Conservation (phyloP, 2,113 vertebrate species). For the Cyrtonyx montezumae region DNA sequence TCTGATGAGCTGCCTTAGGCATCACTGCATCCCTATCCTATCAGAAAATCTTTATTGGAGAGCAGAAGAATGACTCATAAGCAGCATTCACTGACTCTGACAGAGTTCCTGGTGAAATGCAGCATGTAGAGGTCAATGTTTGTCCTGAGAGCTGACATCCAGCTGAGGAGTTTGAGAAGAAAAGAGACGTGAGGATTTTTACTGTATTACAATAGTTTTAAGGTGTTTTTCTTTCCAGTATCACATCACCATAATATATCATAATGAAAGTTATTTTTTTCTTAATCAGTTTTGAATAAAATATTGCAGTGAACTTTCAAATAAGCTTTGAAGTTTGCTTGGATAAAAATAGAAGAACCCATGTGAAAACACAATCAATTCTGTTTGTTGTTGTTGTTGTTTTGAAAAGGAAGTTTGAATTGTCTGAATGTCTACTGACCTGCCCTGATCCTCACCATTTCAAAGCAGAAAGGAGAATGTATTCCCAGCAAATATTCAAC, state of each 20-base stretch:
- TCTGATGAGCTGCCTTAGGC: neutral
- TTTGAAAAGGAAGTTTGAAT: neutral
- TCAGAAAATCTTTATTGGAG: neutral
- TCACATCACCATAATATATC: neutral
- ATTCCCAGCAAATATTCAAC: neutral
- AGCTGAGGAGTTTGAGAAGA: neutral
- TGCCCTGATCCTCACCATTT: neutral
- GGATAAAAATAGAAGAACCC: neutral
- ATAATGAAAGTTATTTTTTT: neutral
- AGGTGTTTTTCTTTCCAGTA: neutral
- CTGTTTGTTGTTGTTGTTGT: neutral
- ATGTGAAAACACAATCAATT: neutral
- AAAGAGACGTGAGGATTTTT: neutral
- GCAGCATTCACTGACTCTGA: neutral
- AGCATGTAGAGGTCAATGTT: neutral
- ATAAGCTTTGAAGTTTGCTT: neutral
- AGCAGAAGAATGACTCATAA: neutral
- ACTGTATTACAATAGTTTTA: neutral
- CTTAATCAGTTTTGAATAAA: neutral
- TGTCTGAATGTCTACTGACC: neutral
- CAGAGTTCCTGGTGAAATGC: neutral
- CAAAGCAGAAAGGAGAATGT: neutral
- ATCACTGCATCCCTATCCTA: too few relatives aligned
- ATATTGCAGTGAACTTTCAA: neutral
- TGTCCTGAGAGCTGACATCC: neutral